Evolutionary conservation across 2,888 invertebrate species (phyloP).

Genomic region (Teinopalpus imperialis): DNA sequence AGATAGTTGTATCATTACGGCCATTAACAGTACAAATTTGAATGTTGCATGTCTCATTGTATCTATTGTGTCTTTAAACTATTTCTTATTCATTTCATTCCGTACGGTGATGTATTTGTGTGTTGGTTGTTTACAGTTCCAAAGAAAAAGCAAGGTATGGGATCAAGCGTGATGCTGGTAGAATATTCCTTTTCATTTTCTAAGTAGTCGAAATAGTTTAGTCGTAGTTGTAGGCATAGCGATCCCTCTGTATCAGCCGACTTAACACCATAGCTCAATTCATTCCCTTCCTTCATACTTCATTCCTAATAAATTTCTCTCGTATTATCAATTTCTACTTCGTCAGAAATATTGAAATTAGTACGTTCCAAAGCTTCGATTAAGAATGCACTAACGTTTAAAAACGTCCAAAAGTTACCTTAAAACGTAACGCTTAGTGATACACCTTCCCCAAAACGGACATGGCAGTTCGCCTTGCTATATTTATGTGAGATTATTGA

Average conservation of each 20-base stretch:
- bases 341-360: slow-evolving; percentile 11
- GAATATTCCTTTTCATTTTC: slow-evolving; percentile 80
- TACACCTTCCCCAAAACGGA: no score
- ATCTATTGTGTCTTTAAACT: slow-evolving; percentile 38
- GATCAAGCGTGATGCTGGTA: slow-evolving; percentile 81
- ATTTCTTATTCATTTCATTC: slow-evolving; percentile 45
- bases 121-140: slow-evolving; percentile 90
- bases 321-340: slow-evolving; percentile 24
- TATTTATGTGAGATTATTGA: no score
- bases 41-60: slow-evolving; percentile 65
- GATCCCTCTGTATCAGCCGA: slow-evolving; percentile 35
- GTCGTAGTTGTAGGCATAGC: slow-evolving; percentile 70
- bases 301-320: slow-evolving; percentile 29
- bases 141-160: slow-evolving; percentile 88
- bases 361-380: slow-evolving; percentile 39
- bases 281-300: slow-evolving; percentile 10
- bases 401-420: slow-evolving; percentile 70
- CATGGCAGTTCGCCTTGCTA: no score
- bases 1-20: slow-evolving; percentile 24
- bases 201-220: slow-evolving; percentile 74
- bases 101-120: slow-evolving; percentile 77
- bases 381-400: slow-evolving; percentile 33
- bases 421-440: slow-evolving; percentile 54
- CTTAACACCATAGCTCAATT: slow-evolving; percentile 10
- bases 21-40: slow-evolving; percentile 34